These are phyloP conservation scores for Drosophila nasuta DNA, from an alignment of 1,140 invertebrate species.

Conservation along the genomic window DNA sequence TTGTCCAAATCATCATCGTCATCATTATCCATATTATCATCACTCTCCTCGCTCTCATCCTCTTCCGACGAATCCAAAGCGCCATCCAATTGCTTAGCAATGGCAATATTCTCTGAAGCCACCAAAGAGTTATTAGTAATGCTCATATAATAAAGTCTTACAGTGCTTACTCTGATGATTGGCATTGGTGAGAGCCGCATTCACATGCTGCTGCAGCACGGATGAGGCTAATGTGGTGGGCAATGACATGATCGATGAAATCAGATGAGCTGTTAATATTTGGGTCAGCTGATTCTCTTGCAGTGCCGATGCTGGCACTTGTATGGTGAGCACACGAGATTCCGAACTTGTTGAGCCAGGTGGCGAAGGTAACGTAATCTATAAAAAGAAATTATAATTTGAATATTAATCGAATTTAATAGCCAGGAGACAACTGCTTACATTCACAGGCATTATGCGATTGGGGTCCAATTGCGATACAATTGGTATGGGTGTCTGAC, in stretches of 20 bases:
- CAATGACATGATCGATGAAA: conserved; percentile 93
- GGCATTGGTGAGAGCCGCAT: conserved; percentile 89
- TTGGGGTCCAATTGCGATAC: conserved; percentile 84
- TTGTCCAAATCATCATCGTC: conserved; percentile 92
- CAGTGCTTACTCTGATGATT: conserved; percentile 80
- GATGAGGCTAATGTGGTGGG: conserved; percentile 91
- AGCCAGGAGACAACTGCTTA: conserved; percentile 37
- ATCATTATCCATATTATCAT: conserved; percentile 89
- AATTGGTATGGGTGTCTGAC: conserved; percentile 79
- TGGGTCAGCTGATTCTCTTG: conserved; percentile 89
- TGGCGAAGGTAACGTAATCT: conserved; percentile 88
- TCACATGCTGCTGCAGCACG: conserved; percentile 94
- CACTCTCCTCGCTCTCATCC: conserved; percentile 89
- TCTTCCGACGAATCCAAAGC: conserved; percentile 91
- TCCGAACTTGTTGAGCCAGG: conserved; percentile 88
- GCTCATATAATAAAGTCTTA: background rate
- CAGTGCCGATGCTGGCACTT: conserved; percentile 93
- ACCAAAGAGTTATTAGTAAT: background rate
- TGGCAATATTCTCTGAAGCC: conserved; percentile 67
- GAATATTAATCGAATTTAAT: background rate
- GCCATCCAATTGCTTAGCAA: conserved; percentile 87
- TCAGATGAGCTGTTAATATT: conserved; percentile 91
- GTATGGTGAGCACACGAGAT: conserved; percentile 91
- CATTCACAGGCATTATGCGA: conserved; percentile 84
- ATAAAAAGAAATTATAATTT: background rate